Evolutionary conservation across 2,797 vertebrate genomes (phyloP).

Genomic region (Melanotaenia boesemani): DNA sequence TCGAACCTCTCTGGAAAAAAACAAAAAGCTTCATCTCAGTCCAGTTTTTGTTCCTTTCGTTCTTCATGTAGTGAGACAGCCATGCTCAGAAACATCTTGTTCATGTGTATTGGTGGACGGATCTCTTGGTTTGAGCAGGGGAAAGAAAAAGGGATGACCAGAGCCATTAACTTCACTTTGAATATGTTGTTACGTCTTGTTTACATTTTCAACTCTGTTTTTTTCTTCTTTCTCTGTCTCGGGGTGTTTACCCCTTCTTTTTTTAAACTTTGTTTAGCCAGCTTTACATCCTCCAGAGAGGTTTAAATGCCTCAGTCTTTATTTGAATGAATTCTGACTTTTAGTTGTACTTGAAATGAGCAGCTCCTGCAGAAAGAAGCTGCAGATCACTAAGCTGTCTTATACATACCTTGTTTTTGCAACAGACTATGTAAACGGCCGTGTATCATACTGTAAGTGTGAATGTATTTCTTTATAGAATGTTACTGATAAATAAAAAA

Average conservation of each 20-base stretch:
- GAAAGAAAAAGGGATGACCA: constrained; percentile 52
- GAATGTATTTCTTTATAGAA: constrained; percentile 85
- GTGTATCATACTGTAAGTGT: constrained; percentile 80
- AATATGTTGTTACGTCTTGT: constrained; percentile 45
- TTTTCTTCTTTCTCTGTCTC: constrained; percentile 26
- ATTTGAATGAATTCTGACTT: constrained; percentile 13
- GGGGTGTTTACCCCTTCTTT: background rate
- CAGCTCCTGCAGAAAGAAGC: constrained; percentile 41
- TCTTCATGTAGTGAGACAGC: constrained; percentile 77
- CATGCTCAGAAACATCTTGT: constrained; percentile 85
- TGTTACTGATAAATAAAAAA: constrained; percentile 85
- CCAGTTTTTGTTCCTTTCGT: constrained; percentile 11
- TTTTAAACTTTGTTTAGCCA: background rate
- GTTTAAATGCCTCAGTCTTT: constrained; percentile 5
- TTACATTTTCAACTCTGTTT: constrained; percentile 64
- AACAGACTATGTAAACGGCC: constrained; percentile 75
- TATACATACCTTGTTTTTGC: constrained; percentile 72
- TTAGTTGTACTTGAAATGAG: constrained; percentile 32
- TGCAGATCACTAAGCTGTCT: constrained; percentile 71
- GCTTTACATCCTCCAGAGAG: constrained; percentile 24
- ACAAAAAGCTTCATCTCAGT: constrained; percentile 10
- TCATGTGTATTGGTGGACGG: constrained; percentile 79
- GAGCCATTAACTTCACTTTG: constrained; percentile 73
- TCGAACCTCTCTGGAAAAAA: constrained; percentile 1
- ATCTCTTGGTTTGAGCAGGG: constrained; percentile 37